phyloP scores from a whole-genome alignment of 2,888 invertebrate genomes.

The Anarsia innoxiella region DNA sequence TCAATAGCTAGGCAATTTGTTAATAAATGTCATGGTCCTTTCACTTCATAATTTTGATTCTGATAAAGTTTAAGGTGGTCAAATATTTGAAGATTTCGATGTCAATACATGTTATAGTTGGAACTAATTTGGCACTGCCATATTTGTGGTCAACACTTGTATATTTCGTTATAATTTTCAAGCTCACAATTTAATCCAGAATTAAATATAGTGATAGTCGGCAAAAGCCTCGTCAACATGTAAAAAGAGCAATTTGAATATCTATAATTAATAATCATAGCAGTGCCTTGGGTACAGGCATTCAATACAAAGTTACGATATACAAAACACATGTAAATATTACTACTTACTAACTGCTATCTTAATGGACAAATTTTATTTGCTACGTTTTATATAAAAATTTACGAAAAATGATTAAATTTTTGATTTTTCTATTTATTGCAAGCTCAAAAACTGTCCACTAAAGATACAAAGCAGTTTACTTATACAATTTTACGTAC shows the following conservation, averaged over 20 bases:
- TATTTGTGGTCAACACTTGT: background rate
- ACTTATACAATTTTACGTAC: background rate
- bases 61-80: slow-evolving; percentile 9
- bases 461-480: too few relatives aligned
- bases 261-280: background rate
- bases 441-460: too few relatives aligned
- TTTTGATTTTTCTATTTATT: too few relatives aligned
- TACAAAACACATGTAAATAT: background rate
- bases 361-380: too few relatives aligned
- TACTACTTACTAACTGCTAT: background rate
- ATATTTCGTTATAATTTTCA: background rate
- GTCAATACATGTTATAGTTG: background rate
- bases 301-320: too few relatives aligned
- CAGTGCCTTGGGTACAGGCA: background rate
- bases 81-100: background rate
- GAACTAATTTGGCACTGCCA: background rate
- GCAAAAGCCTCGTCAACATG: slow-evolving; percentile 15
- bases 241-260: background rate
- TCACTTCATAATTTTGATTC: slow-evolving; percentile 47
- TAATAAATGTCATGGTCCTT: slow-evolving; percentile 57
- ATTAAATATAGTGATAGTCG: background rate
- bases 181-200: background rate
- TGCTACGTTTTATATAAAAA: too few relatives aligned
- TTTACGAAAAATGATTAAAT: too few relatives aligned
- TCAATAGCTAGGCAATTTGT: slow-evolving; percentile 45